These are phyloP conservation scores for Ornithoptera alexandrae DNA, from an alignment of 2,888 invertebrate species.

Conservation along the genomic window DNA sequence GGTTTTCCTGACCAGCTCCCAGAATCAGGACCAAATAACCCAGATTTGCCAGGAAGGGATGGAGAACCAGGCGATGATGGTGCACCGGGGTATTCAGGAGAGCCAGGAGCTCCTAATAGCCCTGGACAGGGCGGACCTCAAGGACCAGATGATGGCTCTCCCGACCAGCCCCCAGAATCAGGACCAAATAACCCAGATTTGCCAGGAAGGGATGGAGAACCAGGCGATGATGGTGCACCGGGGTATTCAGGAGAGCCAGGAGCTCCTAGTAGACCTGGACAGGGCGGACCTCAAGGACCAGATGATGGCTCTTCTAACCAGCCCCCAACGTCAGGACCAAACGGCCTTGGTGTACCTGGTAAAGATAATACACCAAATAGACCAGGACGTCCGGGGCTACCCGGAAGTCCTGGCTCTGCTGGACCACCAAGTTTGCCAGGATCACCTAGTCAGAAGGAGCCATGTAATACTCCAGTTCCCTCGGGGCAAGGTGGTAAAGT, in stretches of 20 bases:
- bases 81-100: neutral
- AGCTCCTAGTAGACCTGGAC: neutral
- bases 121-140: neutral
- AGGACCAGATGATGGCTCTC: neutral
- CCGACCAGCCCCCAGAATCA: neutral
- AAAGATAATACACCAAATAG: neutral
- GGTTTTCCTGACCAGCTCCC: neutral
- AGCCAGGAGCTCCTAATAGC: too few relatives aligned
- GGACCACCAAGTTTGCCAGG: constrained; percentile 35
- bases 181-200: neutral
- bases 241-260: neutral
- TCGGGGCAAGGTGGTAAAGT: constrained; percentile 26
- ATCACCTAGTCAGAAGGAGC: constrained; percentile 1
- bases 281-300: constrained; percentile 1
- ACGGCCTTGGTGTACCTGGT: constrained; percentile 1
- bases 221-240: neutral
- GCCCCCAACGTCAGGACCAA: constrained; percentile 14
- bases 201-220: neutral
- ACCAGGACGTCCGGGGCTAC: constrained; percentile 22
- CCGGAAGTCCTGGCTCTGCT: constrained; percentile 16
- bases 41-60: neutral
- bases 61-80: neutral
- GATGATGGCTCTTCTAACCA: constrained; percentile 16
- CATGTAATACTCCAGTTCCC: neutral
- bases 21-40: neutral